Conservation (phyloP, 30 jellyfish, hydroid and myxozoan species). For the Cassiopea xamachana region DNA sequence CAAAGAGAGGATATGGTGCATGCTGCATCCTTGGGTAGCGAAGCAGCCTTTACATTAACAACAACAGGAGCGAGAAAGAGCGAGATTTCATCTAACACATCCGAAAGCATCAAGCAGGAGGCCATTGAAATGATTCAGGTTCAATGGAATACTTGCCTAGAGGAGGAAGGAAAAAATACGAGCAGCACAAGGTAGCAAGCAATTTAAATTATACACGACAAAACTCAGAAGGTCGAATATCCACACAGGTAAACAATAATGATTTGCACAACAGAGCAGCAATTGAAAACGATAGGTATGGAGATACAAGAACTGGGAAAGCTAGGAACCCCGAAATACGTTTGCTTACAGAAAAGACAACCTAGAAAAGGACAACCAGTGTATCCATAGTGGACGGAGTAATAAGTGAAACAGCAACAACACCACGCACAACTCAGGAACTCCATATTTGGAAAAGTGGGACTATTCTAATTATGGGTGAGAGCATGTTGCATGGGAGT, state of each 20-base stretch:
- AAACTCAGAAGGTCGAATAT: not conserved
- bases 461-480: conserved; percentile 9
- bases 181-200: not conserved
- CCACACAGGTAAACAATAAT: not conserved
- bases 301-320: not conserved
- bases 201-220: not conserved
- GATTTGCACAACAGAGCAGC: not conserved
- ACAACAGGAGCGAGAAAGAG: not conserved
- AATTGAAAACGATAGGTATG: not conserved
- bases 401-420: not conserved
- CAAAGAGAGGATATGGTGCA: not conserved
- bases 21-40: not conserved
- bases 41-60: not conserved
- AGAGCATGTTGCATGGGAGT: conserved; percentile 30
- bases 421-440: not conserved
- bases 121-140: not conserved
- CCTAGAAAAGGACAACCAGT: not conserved
- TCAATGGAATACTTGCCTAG: not conserved
- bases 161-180: not conserved
- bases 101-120: not conserved
- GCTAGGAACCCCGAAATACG: not conserved
- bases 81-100: not conserved
- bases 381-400: not conserved
- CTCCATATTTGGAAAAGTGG: conserved; percentile 2
- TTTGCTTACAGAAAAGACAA: not conserved